Evolutionary conservation across 2,113 vertebrate species (phyloP), one percentile per base, ranked within the genome.

Genomic region (Theropithecus gelada): DNA sequence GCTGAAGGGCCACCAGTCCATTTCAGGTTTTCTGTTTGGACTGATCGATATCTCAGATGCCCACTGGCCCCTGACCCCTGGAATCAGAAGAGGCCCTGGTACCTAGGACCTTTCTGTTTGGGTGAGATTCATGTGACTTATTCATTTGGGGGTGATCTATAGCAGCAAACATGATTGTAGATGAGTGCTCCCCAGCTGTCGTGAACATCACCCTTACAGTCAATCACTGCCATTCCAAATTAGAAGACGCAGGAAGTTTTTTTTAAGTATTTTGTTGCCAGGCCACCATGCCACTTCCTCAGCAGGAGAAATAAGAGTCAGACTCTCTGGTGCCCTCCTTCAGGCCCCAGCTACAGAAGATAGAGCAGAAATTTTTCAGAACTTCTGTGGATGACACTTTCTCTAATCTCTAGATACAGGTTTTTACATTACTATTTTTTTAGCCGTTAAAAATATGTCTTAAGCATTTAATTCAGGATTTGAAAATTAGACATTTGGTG

Each of bases 401-500:
- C 45, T 82, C 70, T n/a, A 64, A 20, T 89, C 89, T 79, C 59
- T 40, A 92, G 20, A 75, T n/a, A 73, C 1, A 64, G 8, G 20
- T 35, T 89, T 97, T 70, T 68, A 92, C 64, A 64, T 94, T 70
- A 55, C 30, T 25, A 73, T 35, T 50, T 48, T 79, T 81, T 93
- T 70, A 88, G 82, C 16, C 48, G 43, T n/a, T 96, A 57, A 89
- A 91, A 93, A 92, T 50, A 66, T 84, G 92, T 79, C 35, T 80
- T 30, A 94, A 94, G 80, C 25, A 68, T 72, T 70, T 66, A 82
- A 92, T 82, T 95, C 50, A 90, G 18, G n/a, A 87, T 64, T 92
- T 70, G 16, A 95, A 97, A 97, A 89, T 66, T 16, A 14, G 32
- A 4, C 32, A 55, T 55, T 80, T 0, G 0, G 20, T 66, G 35